Percentiles rank a stretch among this genome's conserved stretches.
Conservation (phyloP, 2,888 invertebrate genomes). For the Leucania comma region DNA sequence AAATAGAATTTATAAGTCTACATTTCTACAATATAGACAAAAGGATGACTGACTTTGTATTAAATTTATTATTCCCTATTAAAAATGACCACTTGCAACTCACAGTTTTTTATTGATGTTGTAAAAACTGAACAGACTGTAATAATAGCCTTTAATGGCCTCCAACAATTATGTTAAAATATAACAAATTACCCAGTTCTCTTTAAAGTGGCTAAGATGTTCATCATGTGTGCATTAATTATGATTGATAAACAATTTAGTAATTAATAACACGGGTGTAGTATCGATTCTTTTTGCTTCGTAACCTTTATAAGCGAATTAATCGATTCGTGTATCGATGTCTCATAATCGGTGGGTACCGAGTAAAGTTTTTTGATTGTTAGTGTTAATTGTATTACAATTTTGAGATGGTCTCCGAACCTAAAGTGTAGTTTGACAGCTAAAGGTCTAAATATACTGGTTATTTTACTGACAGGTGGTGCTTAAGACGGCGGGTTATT, state of each 20-base stretch:
- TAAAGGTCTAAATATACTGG: constrained; percentile 56
- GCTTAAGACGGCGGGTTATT: constrained; percentile 13
- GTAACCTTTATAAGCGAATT: constrained; percentile 74
- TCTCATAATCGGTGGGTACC: constrained; percentile 72
- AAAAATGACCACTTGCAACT: background rate
- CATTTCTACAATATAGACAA: background rate
- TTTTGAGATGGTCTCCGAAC: constrained; percentile 50
- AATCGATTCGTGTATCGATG: constrained; percentile 74
- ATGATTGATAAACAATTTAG: constrained; percentile 75
- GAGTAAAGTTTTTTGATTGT: constrained; percentile 63
- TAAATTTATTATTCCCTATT: background rate
- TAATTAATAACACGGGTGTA: constrained; percentile 71
- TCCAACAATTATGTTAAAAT: constrained; percentile 39
- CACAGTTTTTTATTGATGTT: constrained; percentile 20
- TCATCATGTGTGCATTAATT: constrained; percentile 70
- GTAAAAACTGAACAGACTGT: constrained; percentile 13
- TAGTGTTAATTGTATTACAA: constrained; percentile 56
- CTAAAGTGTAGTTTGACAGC: constrained; percentile 2
- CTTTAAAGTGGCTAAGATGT: constrained; percentile 44
- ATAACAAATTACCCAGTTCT: constrained; percentile 42
- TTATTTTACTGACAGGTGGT: constrained; percentile 66
- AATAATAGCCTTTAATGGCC: constrained; percentile 21
- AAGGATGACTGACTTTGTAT: too few relatives aligned
- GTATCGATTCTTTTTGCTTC: constrained; percentile 67
- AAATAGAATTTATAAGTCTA: background rate